Conservation (phyloP, 1,140 invertebrate genomes). For the Paralvinella palmiformis region DNA sequence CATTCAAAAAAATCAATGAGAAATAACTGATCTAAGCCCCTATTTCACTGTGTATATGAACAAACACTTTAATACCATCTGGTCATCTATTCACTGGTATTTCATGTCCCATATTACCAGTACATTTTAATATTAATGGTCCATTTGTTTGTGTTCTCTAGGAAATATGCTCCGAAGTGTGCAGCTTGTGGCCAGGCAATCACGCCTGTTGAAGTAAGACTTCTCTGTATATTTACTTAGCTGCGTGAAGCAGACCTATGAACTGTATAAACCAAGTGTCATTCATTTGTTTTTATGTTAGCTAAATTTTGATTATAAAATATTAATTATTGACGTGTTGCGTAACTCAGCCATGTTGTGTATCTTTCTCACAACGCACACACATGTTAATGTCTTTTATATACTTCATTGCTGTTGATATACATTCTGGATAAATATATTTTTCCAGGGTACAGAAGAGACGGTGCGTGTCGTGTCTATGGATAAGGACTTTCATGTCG, state of each 20-base stretch:
- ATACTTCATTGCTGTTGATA: background rate
- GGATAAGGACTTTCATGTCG: conserved; percentile 98
- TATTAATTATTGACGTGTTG: background rate
- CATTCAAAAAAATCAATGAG: too few species aligned
- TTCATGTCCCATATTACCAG: too few species aligned
- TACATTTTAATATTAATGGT: too few species aligned
- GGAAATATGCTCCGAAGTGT: conserved; percentile 93
- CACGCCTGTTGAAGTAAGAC: conserved; percentile 65
- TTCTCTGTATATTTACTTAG: background rate
- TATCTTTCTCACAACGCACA: background rate
- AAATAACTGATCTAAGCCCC: too few species aligned
- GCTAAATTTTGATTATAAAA: background rate
- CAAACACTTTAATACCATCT: too few species aligned
- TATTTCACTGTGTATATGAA: too few species aligned
- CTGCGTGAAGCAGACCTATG: too few species aligned
- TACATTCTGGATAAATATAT: background rate
- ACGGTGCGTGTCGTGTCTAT: conserved; percentile 95
- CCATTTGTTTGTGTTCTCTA: conserved; percentile 33
- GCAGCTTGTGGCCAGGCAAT: conserved; percentile 88
- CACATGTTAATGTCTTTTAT: background rate
- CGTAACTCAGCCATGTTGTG: too few species aligned
- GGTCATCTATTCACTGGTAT: too few species aligned
- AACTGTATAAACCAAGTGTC: too few species aligned
- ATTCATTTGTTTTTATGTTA: background rate
- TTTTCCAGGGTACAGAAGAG: conserved; percentile 80